A percentile compares a stretch with the other conserved stretches of the same genome.
Evolutionary conservation across 2,113 vertebrate genomes (phyloP).

Genomic region (Pteruthius melanotis): DNA sequence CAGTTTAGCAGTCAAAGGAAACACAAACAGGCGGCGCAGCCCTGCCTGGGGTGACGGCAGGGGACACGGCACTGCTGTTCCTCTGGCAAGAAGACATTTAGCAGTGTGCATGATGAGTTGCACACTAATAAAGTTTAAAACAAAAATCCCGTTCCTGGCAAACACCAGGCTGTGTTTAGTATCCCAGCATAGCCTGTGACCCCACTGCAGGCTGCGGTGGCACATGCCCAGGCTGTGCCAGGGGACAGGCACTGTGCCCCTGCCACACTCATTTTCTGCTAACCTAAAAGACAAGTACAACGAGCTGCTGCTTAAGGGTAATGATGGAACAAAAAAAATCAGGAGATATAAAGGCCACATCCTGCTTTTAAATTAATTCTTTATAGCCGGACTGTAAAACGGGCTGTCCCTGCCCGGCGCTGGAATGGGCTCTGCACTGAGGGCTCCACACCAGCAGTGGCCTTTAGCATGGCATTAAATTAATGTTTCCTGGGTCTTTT

Average conservation of each 20-base stretch:
- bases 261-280: not conserved
- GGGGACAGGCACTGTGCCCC: not conserved
- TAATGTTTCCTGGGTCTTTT: not conserved
- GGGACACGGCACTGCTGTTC: not conserved
- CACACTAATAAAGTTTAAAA: not conserved
- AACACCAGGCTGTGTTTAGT: not conserved
- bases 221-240: not conserved
- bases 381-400: not conserved
- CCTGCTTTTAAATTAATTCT: conserved; percentile 23
- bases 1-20: conserved; percentile 43
- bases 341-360: not conserved
- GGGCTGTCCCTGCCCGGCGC: not conserved
- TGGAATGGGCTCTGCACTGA: not conserved
- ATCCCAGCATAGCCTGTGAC: not conserved
- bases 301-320: not conserved
- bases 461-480: conserved; percentile 1
- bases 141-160: not conserved
- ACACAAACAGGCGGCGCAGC: not conserved
- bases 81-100: not conserved
- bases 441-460: not conserved
- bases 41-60: not conserved
- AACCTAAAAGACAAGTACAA: not conserved
- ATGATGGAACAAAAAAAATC: not conserved
- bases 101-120: not conserved
- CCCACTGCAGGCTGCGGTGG: not conserved